Evolutionary conservation across 1,140 invertebrate genomes (phyloP).

Genomic region (Drosophila parvula): DNA sequence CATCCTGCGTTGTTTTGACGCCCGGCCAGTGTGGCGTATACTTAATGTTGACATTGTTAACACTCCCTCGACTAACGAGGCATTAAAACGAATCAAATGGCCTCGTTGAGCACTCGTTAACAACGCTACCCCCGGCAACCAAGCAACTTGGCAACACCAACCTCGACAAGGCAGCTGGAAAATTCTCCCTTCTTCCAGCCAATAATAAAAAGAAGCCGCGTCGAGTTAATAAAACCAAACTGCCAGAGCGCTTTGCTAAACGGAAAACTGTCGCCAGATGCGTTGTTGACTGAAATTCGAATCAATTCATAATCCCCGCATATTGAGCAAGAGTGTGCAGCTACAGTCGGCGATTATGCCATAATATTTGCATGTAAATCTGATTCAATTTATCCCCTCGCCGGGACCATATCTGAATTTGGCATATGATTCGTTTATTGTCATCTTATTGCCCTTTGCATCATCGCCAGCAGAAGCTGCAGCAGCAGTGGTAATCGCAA

Average conservation of each 20-base stretch:
- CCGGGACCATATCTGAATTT: slow-evolving; percentile 40
- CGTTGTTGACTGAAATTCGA: slow-evolving; percentile 24
- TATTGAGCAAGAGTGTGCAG: slow-evolving; percentile 31
- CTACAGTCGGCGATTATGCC: slow-evolving; percentile 40
- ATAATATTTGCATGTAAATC: slow-evolving; percentile 49
- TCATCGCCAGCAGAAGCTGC: not conserved
- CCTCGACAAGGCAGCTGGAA: not conserved
- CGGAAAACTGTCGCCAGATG: slow-evolving; percentile 40
- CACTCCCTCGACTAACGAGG: slow-evolving; percentile 31
- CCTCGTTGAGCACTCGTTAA: slow-evolving; percentile 52
- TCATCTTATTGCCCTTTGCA: slow-evolving; percentile 23
- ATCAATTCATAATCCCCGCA: slow-evolving; percentile 24
- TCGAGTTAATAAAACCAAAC: slow-evolving; percentile 42
- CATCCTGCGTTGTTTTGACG: slow-evolving; percentile 28
- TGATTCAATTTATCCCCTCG: slow-evolving; percentile 26
- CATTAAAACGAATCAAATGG: slow-evolving; percentile 39
- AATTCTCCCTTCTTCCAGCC: slow-evolving; percentile 9
- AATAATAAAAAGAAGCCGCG: slow-evolving; percentile 31
- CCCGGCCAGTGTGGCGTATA: slow-evolving; percentile 55
- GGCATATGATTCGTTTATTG: slow-evolving; percentile 58
- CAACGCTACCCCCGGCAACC: slow-evolving; percentile 17
- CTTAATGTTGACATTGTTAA: slow-evolving; percentile 48
- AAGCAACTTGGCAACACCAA: slow-evolving; percentile 9
- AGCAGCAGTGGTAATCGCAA: not conserved
- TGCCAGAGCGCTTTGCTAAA: slow-evolving; percentile 20